Percentiles rank a stretch among this genome's conserved stretches.
These are phyloP conservation scores for Vultur gryphus DNA, from an alignment of 2,797 vertebrate species.

Conservation along the genomic window DNA sequence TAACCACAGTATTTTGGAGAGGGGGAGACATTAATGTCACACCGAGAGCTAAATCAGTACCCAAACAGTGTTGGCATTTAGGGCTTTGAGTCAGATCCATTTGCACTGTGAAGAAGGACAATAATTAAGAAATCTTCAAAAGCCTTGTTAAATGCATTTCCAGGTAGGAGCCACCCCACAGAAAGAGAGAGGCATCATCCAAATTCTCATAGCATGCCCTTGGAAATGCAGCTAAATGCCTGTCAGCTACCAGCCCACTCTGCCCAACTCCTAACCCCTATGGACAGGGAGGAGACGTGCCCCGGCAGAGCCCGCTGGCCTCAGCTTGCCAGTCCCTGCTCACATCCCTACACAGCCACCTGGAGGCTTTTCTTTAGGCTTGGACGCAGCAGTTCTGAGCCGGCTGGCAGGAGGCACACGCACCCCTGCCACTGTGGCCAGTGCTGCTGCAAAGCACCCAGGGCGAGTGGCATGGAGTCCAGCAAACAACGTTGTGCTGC, in stretches of 20 bases:
- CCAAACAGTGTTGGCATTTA: neutral
- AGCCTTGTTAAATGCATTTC: neutral
- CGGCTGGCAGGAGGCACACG: rapidly evolving
- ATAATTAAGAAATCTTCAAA: neutral
- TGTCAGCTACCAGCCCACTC: neutral
- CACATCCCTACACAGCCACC: rapidly evolving
- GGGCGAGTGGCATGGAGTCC: rapidly evolving
- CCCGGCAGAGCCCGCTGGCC: neutral
- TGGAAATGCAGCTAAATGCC: neutral
- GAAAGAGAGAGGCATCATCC: neutral
- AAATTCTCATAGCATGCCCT: neutral
- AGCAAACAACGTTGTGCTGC: neutral
- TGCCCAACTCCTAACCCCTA: neutral
- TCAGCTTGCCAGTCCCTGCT: neutral
- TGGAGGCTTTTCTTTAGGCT: neutral
- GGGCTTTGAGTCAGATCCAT: neutral
- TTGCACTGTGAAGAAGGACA: neutral
- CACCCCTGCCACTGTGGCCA: neutral
- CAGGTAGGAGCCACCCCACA: neutral
- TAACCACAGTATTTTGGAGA: neutral
- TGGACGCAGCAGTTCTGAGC: neutral
- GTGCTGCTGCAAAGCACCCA: rapidly evolving
- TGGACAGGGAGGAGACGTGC: rapidly evolving
- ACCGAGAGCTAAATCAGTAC: neutral
- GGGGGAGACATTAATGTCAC: neutral